Base-by-base conservation (phyloP, 2,113 vertebrate genomes). In the Stigmatopora argus region DNA sequence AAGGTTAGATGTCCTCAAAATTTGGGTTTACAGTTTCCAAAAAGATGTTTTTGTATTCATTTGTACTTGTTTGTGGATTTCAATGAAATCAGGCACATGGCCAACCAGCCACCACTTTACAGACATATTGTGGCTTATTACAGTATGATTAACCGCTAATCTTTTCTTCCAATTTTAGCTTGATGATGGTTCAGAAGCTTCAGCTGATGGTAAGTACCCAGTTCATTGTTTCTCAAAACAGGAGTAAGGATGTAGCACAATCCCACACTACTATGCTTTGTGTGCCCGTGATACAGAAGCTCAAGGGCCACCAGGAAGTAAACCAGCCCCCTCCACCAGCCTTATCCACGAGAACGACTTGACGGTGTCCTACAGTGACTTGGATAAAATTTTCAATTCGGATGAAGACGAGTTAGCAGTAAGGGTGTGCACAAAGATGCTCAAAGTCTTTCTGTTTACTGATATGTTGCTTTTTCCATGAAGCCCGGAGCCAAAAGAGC, bases 351-450 rank as follows among this genome's bases (percentile, higher is more conserved):
- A 94, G 82, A 92, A 92, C 52, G 93, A 95, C 79, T 80, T 96
- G 65, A 92, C 94, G 51, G 95, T 96, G 65, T 98, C 95, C 46
- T 93, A 92, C 49, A 96, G 93, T 9, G 95, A 97, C 84, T 90
- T 97, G 60, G 95, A 97, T 90, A 96, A 97, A 88, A 94, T 97
- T 78, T 97, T 97, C 85, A 96, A 97, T 78, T 96, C 94, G 11
- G 95, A 97, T 78, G 95, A 97, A 86, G 95, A 97, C 80, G 95
- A 97, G 63, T 85, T 95, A 45, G 87, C 93, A 73, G 94, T 97
- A 83, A 92, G 93, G 88, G 9, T 31, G 6, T 17, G 14, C 14
- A 7, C 15, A 11, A 55, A 26, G 53, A 31, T 56, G 13, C 23
- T 56, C 53, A 17, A 5, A 15, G 1, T 1, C 23, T 53, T 21